Percentiles rank a stretch among this genome's conserved stretches.
Conservation (phyloP, 2,888 invertebrate species). For the Silvanus unidentatus region DNA sequence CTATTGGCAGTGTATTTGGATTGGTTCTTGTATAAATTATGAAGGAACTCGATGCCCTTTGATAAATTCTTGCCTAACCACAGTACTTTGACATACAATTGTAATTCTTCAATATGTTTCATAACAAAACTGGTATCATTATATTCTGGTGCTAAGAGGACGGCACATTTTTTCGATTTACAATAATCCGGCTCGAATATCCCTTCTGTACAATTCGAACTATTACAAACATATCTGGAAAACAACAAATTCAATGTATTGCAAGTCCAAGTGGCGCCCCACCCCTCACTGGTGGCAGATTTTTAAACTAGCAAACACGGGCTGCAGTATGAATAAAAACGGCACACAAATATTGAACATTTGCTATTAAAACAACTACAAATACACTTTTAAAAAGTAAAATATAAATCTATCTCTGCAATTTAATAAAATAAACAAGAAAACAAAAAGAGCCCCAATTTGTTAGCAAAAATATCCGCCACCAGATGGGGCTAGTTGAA, state of each 20-base stretch:
- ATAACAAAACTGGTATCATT: slow-evolving; percentile 52
- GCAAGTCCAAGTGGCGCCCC: too few species aligned
- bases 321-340: too few species aligned
- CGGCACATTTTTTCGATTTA: slow-evolving; percentile 40
- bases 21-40: slow-evolving; percentile 29
- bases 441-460: too few species aligned
- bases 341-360: too few species aligned
- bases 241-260: too few species aligned
- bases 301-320: too few species aligned
- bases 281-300: too few species aligned
- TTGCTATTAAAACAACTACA: too few species aligned
- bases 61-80: slow-evolving; percentile 62
- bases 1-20: slow-evolving; percentile 24
- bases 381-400: too few species aligned
- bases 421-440: not conserved
- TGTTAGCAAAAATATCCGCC: too few species aligned
- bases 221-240: slow-evolving; percentile 48
- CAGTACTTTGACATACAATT: slow-evolving; percentile 59
- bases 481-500: too few species aligned
- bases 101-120: slow-evolving; percentile 55
- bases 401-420: too few species aligned
- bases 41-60: slow-evolving; percentile 42
- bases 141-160: slow-evolving; percentile 49
- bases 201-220: slow-evolving; percentile 49
- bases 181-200: slow-evolving; percentile 58